phyloP scores from a whole-genome alignment of 1,140 invertebrate genomes.

The Ruditapes philippinarum region DNA sequence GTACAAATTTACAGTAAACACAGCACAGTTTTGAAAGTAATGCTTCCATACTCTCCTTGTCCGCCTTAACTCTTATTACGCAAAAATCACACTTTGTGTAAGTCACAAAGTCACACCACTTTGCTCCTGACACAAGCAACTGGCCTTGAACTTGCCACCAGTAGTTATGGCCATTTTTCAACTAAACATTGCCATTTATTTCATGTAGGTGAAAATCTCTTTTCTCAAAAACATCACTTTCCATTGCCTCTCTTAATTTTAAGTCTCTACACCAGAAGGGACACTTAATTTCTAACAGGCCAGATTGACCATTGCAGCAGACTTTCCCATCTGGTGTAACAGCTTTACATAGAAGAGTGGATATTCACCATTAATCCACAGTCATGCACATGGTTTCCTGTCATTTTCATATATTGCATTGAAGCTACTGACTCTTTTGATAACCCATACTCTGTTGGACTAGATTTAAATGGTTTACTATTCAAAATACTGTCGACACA shows the following conservation, averaged over 20 bases:
- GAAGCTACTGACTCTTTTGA: constrained; percentile 13
- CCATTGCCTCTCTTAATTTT: too few species aligned
- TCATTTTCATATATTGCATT: neutral
- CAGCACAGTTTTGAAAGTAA: constrained; percentile 2
- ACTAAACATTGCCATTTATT: neutral
- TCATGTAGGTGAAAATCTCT: constrained; percentile 9
- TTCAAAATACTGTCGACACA: neutral
- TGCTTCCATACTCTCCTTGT: neutral
- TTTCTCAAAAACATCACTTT: too few species aligned
- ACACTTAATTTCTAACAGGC: constrained; percentile 47
- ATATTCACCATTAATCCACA: constrained; percentile 64
- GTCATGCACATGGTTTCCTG: constrained; percentile 64
- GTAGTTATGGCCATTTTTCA: constrained; percentile 11
- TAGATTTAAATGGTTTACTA: neutral
- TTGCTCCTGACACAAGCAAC: constrained; percentile 15
- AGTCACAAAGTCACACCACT: constrained; percentile 53
- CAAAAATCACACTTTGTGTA: constrained; percentile 38
- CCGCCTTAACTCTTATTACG: neutral
- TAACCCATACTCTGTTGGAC: neutral
- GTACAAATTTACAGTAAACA: neutral
- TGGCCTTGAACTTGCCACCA: constrained; percentile 52
- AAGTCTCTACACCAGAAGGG: constrained; percentile 24
- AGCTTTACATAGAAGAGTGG: constrained; percentile 57
- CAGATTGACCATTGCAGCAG: constrained; percentile 30
- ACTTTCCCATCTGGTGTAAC: constrained; percentile 67